phyloP scores from a whole-genome alignment of 2,888 invertebrate species.

The Argyra leucocephala region DNA sequence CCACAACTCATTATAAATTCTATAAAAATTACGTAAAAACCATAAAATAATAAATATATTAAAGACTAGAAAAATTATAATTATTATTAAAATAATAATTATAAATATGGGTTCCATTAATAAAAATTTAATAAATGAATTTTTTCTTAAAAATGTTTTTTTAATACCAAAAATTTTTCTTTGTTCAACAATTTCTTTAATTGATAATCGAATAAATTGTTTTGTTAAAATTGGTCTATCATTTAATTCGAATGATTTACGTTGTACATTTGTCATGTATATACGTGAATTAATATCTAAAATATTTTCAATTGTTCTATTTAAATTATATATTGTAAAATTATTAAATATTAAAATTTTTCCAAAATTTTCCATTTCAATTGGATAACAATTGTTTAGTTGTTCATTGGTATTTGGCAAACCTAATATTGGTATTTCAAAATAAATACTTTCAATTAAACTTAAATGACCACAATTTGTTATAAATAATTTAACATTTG shows the following conservation, averaged over 20 bases:
- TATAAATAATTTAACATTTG: conserved; percentile 21
- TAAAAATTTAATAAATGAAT: background rate
- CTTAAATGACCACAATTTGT: conserved; percentile 21
- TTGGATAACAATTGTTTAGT: background rate
- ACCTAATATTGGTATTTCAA: conserved; percentile 21
- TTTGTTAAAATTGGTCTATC: background rate
- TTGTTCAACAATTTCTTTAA: background rate
- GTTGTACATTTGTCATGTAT: background rate
- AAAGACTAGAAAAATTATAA: background rate
- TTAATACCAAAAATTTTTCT: background rate
- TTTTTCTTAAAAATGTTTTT: background rate
- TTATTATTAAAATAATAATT: background rate
- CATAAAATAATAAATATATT: background rate
- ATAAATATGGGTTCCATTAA: background rate
- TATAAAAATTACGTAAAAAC: background rate
- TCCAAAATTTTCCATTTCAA: background rate
- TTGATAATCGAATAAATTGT: background rate
- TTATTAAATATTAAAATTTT: background rate
- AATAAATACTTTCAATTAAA: conserved; percentile 19
- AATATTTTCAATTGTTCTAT: background rate
- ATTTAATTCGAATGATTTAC: background rate
- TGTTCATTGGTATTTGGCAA: conserved; percentile 19
- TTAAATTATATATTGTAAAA: background rate
- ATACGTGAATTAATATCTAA: background rate
- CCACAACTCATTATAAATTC: background rate